phyloP scores from a whole-genome alignment of 2,888 invertebrate species.

The Litoditis marina region DNA sequence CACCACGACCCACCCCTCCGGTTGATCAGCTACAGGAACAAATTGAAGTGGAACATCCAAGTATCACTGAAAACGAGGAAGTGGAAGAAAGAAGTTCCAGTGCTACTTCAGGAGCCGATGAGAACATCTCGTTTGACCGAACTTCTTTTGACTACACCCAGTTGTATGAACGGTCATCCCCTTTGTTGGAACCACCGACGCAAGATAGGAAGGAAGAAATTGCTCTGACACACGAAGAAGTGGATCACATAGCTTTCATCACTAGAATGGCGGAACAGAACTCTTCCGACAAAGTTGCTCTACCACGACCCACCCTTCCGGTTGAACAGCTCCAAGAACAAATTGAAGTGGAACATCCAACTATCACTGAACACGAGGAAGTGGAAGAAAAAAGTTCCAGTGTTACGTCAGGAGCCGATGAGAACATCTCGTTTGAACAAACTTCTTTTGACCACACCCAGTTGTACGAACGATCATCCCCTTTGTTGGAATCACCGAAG shows the following conservation, averaged over 20 bases:
- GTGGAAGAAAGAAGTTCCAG: conserved; percentile 5
- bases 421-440: conserved; percentile 16
- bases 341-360: conserved; percentile 3
- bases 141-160: conserved; percentile 3
- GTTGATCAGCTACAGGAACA: too few species aligned
- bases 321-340: too few species aligned
- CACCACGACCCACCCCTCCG: too few species aligned
- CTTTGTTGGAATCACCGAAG: background rate
- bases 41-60: too few species aligned
- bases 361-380: background rate
- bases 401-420: conserved; percentile 27
- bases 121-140: conserved; percentile 17
- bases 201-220: background rate
- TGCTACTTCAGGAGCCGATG: conserved; percentile 29
- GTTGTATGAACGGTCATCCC: background rate
- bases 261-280: conserved; percentile 7
- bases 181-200: too few species aligned
- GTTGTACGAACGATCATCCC: conserved; percentile 3
- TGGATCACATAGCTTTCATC: conserved; percentile 22
- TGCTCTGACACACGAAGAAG: conserved; percentile 18
- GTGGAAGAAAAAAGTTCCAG: background rate
- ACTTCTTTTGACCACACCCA: conserved; percentile 7
- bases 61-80: background rate
- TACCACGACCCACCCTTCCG: conserved; percentile 8
- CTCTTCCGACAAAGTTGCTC: background rate